These are phyloP conservation scores for Karalla daura DNA, from an alignment of 2,797 vertebrate genomes.

Conservation along the genomic window DNA sequence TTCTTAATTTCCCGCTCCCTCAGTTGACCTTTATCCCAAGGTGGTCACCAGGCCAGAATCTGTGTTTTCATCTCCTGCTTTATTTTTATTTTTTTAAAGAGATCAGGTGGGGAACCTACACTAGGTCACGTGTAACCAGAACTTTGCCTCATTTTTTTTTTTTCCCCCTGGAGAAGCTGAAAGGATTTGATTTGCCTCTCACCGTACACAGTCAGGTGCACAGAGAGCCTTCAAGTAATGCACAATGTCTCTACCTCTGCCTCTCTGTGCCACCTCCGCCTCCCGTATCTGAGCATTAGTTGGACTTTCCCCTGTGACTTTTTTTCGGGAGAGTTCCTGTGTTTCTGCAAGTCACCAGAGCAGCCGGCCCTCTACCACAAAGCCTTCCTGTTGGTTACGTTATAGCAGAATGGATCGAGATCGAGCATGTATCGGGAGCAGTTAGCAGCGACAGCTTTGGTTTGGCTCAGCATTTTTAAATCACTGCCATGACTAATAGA, in stretches of 20 bases:
- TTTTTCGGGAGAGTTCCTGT: neutral
- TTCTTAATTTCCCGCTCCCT: constrained; percentile 12
- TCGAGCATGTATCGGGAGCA: neutral
- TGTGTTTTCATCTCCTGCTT: neutral
- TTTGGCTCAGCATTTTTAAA: too few species aligned
- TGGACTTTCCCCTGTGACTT: neutral
- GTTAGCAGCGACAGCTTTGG: too few species aligned
- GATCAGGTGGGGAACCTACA: neutral
- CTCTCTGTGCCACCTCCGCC: neutral
- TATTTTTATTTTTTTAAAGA: constrained; percentile 10
- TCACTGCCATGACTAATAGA: neutral
- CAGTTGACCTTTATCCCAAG: constrained; percentile 14
- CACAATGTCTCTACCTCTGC: constrained; percentile 26
- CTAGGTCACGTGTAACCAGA: neutral
- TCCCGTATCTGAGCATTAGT: neutral
- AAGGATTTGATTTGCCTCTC: neutral
- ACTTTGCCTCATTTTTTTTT: constrained; percentile 2
- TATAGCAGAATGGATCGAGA: neutral
- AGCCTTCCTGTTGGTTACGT: neutral
- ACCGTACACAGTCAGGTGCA: too few species aligned
- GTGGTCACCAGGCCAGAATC: neutral
- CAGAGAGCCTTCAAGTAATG: constrained; percentile 4
- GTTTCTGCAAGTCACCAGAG: neutral
- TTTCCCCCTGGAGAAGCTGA: neutral
- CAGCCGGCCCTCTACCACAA: neutral